Evolutionary conservation across 1,140 invertebrate genomes (phyloP), one percentile per base, ranked within the genome.

Genomic region (Dendrolimus punctatus): DNA sequence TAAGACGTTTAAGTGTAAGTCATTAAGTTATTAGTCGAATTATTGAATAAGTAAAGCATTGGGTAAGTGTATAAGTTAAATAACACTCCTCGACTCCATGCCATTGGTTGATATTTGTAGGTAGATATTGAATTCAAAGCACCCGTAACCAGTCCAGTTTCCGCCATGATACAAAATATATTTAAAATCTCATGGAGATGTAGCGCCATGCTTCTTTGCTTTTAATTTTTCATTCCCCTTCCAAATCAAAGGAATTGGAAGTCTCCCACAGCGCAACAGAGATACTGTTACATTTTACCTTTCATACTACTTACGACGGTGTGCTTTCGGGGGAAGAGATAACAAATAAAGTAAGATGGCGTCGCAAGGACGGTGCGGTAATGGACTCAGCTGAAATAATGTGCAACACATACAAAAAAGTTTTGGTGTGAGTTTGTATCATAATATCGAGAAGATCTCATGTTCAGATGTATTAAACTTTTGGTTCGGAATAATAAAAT

Each of bases 161-260:
- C 53, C 55, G 59, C 59, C 55, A 61, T 61, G 40, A 58, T 55
- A 40, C 39, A 23, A 46, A 38, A 23, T 23, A 23, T 23, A 1
- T 23, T 23, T 51, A 62, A 51, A 53, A 46, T n/a, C 52, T 55
- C 60, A 60, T 56, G 55, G 54, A 58, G 49, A 49, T 40, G 23
- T 55, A 60, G 53, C 58, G 65, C 74, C 73, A 74, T 74, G 57
- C 58, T 70, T 69, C 55, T 68, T 77, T 76, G 71, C 57, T 57
- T 61, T 61, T 57, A 79, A 79, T 69, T 73, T 80, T 81, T 78
- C 68, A 77, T 75, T 74, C 77, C 79, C 78, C 76, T 80, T 67
- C 76, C 68, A 67, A 81, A 80, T 72, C 76, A 73, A 57, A 62
- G 65, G 62, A 65, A 71, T 73, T 61, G 63, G 62, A 57, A 38